A percentile compares a stretch with the other conserved stretches of the same genome.
phyloP scores from a whole-genome alignment of 2,888 invertebrate genomes.

The Leucophenga maculata region DNA sequence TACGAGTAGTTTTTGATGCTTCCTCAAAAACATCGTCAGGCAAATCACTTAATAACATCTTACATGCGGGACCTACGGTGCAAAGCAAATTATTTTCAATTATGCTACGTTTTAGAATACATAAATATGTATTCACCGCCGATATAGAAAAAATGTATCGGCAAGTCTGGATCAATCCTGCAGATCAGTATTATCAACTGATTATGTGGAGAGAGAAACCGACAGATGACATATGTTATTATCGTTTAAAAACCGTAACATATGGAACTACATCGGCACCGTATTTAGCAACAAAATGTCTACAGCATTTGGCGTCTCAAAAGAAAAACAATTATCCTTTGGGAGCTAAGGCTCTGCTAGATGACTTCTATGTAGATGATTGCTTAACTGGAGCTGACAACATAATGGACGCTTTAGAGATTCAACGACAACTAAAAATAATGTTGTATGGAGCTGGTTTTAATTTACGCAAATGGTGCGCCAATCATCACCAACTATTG shows the following conservation, averaged over 20 bases:
- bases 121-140: conserved; percentile 7
- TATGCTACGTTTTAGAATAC: conserved; percentile 12
- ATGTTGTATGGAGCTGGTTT: conserved; percentile 5
- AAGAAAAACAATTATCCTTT: background rate
- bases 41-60: conserved; percentile 7
- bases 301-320: background rate
- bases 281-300: background rate
- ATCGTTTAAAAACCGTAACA: conserved; percentile 10
- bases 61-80: background rate
- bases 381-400: conserved; percentile 24
- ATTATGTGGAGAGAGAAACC: background rate
- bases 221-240: background rate
- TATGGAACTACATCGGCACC: background rate
- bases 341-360: background rate
- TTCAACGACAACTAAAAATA: conserved; percentile 13
- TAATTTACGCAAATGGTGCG: conserved; percentile 24
- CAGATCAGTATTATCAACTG: background rate
- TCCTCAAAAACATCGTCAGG: conserved; percentile 9
- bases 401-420: conserved; percentile 7
- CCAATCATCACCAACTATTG: conserved; percentile 21
- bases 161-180: conserved; percentile 13
- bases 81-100: conserved; percentile 20
- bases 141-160: conserved; percentile 18
- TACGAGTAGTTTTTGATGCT: conserved; percentile 20
- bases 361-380: conserved; percentile 34